Evolutionary conservation across 2,888 invertebrate species (phyloP).

Genomic region (Gibbula magus): DNA sequence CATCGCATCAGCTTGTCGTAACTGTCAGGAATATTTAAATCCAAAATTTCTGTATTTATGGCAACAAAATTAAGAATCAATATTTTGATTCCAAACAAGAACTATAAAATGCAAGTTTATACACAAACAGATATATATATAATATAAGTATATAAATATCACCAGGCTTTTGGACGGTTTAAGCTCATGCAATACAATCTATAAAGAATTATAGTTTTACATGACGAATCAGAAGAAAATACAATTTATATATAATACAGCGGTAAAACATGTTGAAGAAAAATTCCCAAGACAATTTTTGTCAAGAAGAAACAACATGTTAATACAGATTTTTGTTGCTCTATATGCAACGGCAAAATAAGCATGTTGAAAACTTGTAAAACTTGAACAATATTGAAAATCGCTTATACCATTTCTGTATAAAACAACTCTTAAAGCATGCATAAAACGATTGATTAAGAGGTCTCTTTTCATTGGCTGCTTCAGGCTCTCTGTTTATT

Average conservation of each 20-base stretch:
- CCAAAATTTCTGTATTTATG: too few relatives aligned
- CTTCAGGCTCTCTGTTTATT: conserved; percentile 58
- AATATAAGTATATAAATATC: conserved; percentile 3
- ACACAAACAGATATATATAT: conserved; percentile 18
- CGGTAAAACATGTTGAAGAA: neutral
- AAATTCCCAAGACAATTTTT: neutral
- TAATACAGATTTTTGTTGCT: neutral
- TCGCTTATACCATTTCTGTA: neutral
- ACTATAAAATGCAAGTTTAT: neutral
- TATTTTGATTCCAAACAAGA: too few relatives aligned
- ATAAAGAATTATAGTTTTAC: neutral
- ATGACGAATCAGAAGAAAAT: neutral
- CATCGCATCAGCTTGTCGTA: too few relatives aligned
- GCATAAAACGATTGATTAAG: conserved; percentile 10
- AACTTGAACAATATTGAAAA: neutral
- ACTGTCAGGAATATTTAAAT: too few relatives aligned
- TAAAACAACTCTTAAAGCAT: neutral
- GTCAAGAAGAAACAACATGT: neutral
- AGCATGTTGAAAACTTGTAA: too few relatives aligned
- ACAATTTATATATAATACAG: neutral
- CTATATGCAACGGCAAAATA: neutral
- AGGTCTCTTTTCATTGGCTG: conserved; percentile 48
- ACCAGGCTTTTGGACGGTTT: neutral
- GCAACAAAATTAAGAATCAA: too few relatives aligned
- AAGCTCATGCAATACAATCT: conserved; percentile 10